Percentiles rank a stretch among this genome's conserved stretches.
Conservation (phyloP, 2,888 invertebrate species). For the Hirtodrosophila alboralis region DNA sequence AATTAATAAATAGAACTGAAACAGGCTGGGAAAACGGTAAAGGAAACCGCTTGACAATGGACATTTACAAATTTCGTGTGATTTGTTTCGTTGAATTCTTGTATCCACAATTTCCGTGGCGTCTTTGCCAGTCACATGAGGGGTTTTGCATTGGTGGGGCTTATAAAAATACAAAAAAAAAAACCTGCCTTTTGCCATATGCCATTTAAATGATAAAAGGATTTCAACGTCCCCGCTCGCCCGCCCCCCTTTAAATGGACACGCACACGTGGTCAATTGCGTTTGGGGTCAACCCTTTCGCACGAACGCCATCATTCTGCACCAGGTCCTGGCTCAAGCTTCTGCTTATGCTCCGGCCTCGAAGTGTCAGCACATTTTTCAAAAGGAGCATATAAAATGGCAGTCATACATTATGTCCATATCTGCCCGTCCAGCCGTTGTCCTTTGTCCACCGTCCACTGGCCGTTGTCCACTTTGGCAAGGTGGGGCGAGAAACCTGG, state of each 20-base stretch:
- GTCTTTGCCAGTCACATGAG: slow-evolving; percentile 45
- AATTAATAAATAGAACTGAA: slow-evolving; percentile 64
- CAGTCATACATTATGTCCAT: slow-evolving; percentile 80
- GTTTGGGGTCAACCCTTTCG: slow-evolving; percentile 81
- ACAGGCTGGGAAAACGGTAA: slow-evolving; percentile 10
- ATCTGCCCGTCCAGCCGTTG: slow-evolving; percentile 56
- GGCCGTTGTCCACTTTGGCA: slow-evolving; percentile 9
- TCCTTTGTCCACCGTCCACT: slow-evolving; percentile 12
- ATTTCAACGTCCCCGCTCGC: slow-evolving; percentile 57
- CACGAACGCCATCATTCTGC: slow-evolving; percentile 74
- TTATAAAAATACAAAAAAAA: slow-evolving; percentile 81
- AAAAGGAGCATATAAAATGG: slow-evolving; percentile 72
- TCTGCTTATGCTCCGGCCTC: slow-evolving; percentile 34
- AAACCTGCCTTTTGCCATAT: slow-evolving; percentile 78
- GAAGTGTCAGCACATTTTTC: slow-evolving; percentile 80
- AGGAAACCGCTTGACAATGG: slow-evolving; percentile 61
- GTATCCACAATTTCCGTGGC: slow-evolving; percentile 65
- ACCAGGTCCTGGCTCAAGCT: slow-evolving; percentile 18
- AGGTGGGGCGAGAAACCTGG: slow-evolving; percentile 9
- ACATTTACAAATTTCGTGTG: slow-evolving; percentile 77
- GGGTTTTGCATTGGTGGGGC: slow-evolving; percentile 19
- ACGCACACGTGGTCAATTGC: slow-evolving; percentile 80
- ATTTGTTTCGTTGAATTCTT: slow-evolving; percentile 64
- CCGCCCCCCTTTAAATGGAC: slow-evolving; percentile 40
- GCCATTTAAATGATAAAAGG: slow-evolving; percentile 81